These are phyloP conservation scores for Chalcosyrphus nemorum DNA, from an alignment of 2,888 invertebrate genomes.

Conservation along the genomic window DNA sequence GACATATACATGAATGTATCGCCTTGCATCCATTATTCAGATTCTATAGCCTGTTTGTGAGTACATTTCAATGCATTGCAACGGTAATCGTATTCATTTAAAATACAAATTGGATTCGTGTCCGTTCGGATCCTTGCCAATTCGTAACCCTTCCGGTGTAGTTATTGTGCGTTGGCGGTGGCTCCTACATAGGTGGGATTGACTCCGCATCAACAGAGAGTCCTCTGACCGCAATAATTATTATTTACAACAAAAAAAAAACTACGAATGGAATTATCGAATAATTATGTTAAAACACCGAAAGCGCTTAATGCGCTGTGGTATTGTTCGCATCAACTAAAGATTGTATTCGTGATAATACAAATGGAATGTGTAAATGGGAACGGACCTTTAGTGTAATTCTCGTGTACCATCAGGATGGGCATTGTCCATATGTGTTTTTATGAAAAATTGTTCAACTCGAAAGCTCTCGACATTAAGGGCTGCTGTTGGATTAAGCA, in stretches of 20 bases:
- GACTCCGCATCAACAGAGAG: not conserved
- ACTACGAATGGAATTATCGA: conserved; percentile 41
- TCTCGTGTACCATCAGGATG: not conserved
- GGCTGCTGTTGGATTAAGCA: not conserved
- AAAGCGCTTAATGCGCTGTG: conserved; percentile 47
- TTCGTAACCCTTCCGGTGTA: not conserved
- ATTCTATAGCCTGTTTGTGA: conserved; percentile 32
- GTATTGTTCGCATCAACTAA: conserved; percentile 28
- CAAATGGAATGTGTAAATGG: conserved; percentile 31
- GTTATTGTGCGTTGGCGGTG: not conserved
- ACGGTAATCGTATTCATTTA: conserved; percentile 64
- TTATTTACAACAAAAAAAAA: not conserved
- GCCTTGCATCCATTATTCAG: conserved; percentile 52
- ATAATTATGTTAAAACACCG: conserved; percentile 61
- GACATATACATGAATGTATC: not conserved
- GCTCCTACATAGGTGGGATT: no score
- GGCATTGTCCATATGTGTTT: not conserved
- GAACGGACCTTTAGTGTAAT: not conserved
- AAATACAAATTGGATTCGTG: conserved; percentile 69
- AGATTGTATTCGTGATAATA: conserved; percentile 49
- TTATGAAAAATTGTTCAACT: not conserved
- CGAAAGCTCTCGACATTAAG: not conserved
- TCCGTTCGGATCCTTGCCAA: conserved; percentile 13
- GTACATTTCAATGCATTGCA: conserved; percentile 45
- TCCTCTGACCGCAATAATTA: conserved; percentile 31